Evolutionary conservation across 1,140 invertebrate genomes (phyloP).

Genomic region (Penaeus chinensis): DNA sequence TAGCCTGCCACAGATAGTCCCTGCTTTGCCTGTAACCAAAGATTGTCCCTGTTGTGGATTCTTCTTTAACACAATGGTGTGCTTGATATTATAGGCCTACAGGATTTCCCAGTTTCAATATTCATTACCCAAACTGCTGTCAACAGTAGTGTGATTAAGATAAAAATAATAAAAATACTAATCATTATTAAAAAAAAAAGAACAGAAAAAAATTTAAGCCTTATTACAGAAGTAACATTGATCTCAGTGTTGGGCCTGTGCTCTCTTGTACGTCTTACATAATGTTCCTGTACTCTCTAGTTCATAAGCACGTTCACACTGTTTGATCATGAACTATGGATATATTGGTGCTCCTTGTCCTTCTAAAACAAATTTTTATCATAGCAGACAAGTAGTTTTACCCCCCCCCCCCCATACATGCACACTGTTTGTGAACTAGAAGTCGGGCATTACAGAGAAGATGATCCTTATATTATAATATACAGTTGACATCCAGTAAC

Average conservation of each 20-base stretch:
- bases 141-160: slow-evolving; percentile 14
- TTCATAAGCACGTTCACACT: not conserved
- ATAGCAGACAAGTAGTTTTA: too few species aligned
- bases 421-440: slow-evolving; percentile 1
- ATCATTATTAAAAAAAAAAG: slow-evolving; percentile 22
- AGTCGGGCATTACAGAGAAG: slow-evolving; percentile 17
- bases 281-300: slow-evolving; percentile 18
- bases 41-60: slow-evolving; percentile 42
- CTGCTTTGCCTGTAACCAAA: slow-evolving; percentile 58
- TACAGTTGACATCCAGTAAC: slow-evolving; percentile 50
- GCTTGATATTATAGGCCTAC: slow-evolving; percentile 37
- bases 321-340: not conserved
- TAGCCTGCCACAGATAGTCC: slow-evolving; percentile 48
- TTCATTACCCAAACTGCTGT: slow-evolving; percentile 31
- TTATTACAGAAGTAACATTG: slow-evolving; percentile 6
- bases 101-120: slow-evolving; percentile 22
- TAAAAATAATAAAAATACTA: not conserved
- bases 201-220: slow-evolving; percentile 23
- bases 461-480: slow-evolving; percentile 50
- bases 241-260: slow-evolving; percentile 42
- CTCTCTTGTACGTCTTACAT: slow-evolving; percentile 17
- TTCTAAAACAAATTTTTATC: too few species aligned
- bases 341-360: too few species aligned
- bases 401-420: too few species aligned
- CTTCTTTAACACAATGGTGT: slow-evolving; percentile 43